phyloP scores from a whole-genome alignment of 2,797 vertebrate species.

The Eospalax fontanierii region DNA sequence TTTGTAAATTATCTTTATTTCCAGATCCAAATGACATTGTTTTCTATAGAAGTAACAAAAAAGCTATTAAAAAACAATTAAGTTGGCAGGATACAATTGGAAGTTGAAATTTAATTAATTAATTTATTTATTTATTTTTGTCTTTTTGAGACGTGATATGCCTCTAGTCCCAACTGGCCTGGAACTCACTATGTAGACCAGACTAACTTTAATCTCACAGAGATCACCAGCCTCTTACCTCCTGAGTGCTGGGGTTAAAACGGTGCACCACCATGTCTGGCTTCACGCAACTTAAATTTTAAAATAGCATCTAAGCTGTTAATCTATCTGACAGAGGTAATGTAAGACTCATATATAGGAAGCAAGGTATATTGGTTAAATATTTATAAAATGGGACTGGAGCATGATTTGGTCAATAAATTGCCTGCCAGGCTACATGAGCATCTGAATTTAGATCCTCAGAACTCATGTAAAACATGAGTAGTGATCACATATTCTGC shows the following conservation, averaged over 20 bases:
- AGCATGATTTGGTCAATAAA: no score
- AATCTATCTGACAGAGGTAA: not conserved
- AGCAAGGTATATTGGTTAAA: not conserved
- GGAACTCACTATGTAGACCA: no score
- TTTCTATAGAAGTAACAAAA: not conserved
- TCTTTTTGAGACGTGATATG: no score
- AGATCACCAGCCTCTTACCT: no score
- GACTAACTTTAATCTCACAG: no score
- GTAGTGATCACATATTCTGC: rapidly evolving
- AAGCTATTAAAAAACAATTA: not conserved
- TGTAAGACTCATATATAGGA: not conserved
- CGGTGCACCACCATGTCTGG: no score
- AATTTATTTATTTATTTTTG: no score
- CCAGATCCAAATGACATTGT: not conserved
- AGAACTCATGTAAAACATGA: not conserved
- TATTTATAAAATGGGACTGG: not conserved
- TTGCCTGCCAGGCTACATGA: not conserved
- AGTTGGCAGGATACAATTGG: not conserved
- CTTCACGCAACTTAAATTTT: not conserved
- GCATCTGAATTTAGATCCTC: not conserved
- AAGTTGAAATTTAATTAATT: not conserved
- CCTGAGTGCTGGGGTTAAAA: no score
- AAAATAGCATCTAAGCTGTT: not conserved
- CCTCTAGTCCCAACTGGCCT: no score
- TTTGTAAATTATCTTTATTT: no score